Evolutionary conservation across 2,797 vertebrate genomes (phyloP).

Genomic region (Melanitta fusca): DNA sequence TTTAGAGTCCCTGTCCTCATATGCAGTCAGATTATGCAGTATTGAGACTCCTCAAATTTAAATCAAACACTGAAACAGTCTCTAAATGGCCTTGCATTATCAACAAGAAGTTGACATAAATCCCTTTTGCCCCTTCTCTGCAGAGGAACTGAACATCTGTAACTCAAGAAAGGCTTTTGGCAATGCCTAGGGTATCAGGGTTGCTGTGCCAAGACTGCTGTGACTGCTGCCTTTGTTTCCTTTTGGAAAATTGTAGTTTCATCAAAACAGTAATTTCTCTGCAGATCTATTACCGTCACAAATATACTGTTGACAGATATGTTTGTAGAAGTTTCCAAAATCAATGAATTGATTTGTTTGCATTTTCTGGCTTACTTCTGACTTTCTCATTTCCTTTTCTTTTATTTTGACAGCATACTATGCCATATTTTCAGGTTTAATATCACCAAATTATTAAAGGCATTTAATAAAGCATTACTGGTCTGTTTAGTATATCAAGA

Average conservation of each 20-base stretch:
- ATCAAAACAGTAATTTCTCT: neutral
- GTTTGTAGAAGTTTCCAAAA: neutral
- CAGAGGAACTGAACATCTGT: neutral
- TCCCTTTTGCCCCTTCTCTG: neutral
- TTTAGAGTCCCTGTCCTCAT: neutral
- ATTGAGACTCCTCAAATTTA: neutral
- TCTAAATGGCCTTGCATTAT: neutral
- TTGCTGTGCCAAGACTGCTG: neutral
- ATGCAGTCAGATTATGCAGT: neutral
- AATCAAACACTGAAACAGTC: neutral
- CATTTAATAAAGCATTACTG: neutral
- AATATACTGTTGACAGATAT: neutral
- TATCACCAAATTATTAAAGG: neutral
- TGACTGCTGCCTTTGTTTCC: neutral
- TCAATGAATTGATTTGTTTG: neutral
- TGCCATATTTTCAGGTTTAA: neutral
- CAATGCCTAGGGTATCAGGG: neutral
- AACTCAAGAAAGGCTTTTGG: neutral
- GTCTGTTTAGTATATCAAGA: neutral
- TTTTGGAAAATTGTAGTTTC: neutral
- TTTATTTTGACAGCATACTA: neutral
- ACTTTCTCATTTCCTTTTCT: neutral
- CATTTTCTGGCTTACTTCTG: neutral
- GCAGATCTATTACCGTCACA: neutral
- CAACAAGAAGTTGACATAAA: neutral